Base-by-base conservation (phyloP, 2,113 vertebrate genomes). In the Uria lomvia region DNA sequence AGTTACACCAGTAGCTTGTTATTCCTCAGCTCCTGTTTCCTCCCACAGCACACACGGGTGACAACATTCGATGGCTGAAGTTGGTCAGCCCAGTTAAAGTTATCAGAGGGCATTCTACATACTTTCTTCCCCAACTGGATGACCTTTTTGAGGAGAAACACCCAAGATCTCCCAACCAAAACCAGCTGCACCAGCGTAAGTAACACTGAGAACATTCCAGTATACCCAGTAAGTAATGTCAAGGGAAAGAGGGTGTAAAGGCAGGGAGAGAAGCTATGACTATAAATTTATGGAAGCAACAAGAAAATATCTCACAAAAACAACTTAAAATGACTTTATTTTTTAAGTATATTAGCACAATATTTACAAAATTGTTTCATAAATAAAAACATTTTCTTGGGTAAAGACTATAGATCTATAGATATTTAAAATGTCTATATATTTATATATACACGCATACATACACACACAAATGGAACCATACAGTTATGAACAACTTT, bases 301-400 rank as follows among this genome's bases (percentile, higher is more conserved):
- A 97, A 97, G 2, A 92, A 95, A 97, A 92, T 86, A 26, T 96
- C 83, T 84, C 77, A 86, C 94, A 96, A 96, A 96, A 97, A 88
- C 96, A 98, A 97, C 96, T 97, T 98, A 96, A 98, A 98, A 97
- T 96, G 0, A 96, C 96, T 98, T 98, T 98, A 98, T 98, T 97
- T 97, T 94, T 93, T 71, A 97, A 97, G 97, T 98, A 92, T 97
- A 98, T 98, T 97, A 98, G 97, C 92, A 96, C 96, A 96, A 67
- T 98, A 98, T 98, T 98, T 98, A 98, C 98, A 98, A 98, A 98
- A 97, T 97, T 63, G 6, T 94, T 96, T 95, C 97, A 98, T 98
- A 98, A 98, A 98, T 97, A 98, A 98, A 98, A 97, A 97, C 97
- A 96, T 93, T 95, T 96, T 68, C 47, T 96, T 90, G 73, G 95